Conservation (phyloP, 2,888 invertebrate genomes). For the Parapristionchus giblindavisi region DNA sequence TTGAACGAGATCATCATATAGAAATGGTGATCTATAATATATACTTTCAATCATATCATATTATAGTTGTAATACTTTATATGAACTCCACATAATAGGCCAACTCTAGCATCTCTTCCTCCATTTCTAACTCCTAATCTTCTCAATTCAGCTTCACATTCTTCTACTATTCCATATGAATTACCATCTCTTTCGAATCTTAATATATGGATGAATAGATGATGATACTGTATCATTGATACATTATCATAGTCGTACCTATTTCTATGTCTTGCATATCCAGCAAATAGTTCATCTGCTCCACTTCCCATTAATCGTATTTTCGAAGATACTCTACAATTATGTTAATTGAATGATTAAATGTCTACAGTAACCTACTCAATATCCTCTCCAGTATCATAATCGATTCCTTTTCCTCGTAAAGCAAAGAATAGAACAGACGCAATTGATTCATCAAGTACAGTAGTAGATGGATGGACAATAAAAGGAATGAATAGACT, state of each 20-base stretch:
- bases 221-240: not conserved
- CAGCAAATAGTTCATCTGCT: constrained; percentile 95
- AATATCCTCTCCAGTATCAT: constrained; percentile 37
- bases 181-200: constrained; percentile 29
- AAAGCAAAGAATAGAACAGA: constrained; percentile 93
- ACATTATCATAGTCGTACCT: constrained; percentile 71
- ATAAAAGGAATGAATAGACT: constrained; percentile 38
- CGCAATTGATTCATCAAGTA: constrained; percentile 94
- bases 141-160: constrained; percentile 82
- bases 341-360: not conserved
- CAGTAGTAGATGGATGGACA: constrained; percentile 79
- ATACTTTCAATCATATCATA: not conserved
- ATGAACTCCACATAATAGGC: constrained; percentile 83
- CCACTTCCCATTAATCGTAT: constrained; percentile 86
- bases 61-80: constrained; percentile 13
- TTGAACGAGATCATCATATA: constrained; percentile 75
- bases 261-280: constrained; percentile 88
- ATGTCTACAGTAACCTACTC: constrained; percentile 4
- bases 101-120: constrained; percentile 88
- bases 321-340: constrained; percentile 40
- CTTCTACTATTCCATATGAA: constrained; percentile 39
- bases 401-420: constrained; percentile 76
- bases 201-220: not conserved
- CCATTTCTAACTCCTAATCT: constrained; percentile 89
- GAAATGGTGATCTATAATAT: constrained; percentile 78